Conservation (phyloP, 2,113 vertebrate species). For the Lagenorhynchus albirostris region DNA sequence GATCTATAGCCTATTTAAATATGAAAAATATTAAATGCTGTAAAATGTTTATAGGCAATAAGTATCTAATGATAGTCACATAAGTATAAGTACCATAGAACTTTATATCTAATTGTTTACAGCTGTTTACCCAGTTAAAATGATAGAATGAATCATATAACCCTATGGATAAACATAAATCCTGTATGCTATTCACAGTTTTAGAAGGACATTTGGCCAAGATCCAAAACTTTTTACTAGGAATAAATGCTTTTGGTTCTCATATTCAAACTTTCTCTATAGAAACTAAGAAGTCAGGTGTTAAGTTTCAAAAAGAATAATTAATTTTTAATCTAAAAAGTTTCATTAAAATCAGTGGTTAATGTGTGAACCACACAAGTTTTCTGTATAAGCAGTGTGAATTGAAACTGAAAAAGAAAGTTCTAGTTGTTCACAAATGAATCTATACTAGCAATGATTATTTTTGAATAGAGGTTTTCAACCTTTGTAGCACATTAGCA, state of each 20-base stretch:
- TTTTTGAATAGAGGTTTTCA: background rate
- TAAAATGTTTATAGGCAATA: background rate
- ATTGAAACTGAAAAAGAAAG: background rate
- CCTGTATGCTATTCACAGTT: background rate
- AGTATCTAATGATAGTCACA: background rate
- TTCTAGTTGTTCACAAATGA: background rate
- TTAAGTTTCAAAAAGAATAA: background rate
- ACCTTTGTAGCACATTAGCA: background rate
- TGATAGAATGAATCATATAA: background rate
- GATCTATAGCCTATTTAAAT: rapidly evolving
- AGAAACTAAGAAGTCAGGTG: background rate
- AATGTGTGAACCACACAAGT: background rate
- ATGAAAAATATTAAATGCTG: background rate
- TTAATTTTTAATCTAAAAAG: background rate
- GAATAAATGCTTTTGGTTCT: background rate
- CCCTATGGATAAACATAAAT: background rate
- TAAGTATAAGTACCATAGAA: background rate
- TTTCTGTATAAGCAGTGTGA: background rate
- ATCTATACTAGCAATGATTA: background rate
- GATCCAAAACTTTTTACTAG: background rate
- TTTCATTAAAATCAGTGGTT: background rate
- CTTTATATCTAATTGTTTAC: background rate
- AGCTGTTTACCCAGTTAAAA: background rate
- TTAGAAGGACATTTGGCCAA: background rate
- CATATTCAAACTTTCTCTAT: background rate